Evolutionary conservation across 2,888 invertebrate species (phyloP), one percentile per base, ranked within the genome.

Genomic region (Hipparchia semele): DNA sequence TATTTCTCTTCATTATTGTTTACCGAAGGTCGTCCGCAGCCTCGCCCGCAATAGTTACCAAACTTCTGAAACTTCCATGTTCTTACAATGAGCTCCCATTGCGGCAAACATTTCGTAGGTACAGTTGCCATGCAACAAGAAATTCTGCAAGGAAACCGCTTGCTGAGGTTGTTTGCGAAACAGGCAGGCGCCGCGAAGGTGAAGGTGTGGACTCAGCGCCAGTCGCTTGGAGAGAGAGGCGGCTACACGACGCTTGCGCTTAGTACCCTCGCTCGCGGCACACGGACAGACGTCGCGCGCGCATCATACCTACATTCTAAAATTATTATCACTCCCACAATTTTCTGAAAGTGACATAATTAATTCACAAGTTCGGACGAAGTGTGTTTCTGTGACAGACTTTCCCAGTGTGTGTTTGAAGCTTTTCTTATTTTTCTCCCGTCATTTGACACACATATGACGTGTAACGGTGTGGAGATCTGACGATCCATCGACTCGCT

Each of bases 51-150:
- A n/a, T 68, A 49, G 56, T 68, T n/a, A 10, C 33, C n/a, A 53
- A 33, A 54, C 23, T 45, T 65, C 39, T 46, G 59, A 72, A 59
- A 68, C 59, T 33, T 58, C 8, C 2, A 39, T 60, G 59, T 6
- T 60, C 59, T 60, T 12, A 60, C 59, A 60, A 12, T 64, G 66
- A 69, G 62, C 58, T 72, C 74, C 65, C 60, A 76, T 78, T 80
- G 79, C 80, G 79, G 79, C 81, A 82, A 80, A 82, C 82, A 82
- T 80, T 83, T 81, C 81, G 23, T 39, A 39, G 39, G 39, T 80
- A 80, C 81, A 90, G 93, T 93, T 93, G 92, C 92, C 88, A 92
- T 90, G 93, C 93, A 91, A 93, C 93, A 86, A 88, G 88, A 87
- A 86, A 87, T 87, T 82, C 88, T 90, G 92, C 90, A 87, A 90